These are phyloP conservation scores for Antedon mediterranea DNA, from an alignment of 53 echinoderm and acorn worm genomes.

Conservation along the genomic window DNA sequence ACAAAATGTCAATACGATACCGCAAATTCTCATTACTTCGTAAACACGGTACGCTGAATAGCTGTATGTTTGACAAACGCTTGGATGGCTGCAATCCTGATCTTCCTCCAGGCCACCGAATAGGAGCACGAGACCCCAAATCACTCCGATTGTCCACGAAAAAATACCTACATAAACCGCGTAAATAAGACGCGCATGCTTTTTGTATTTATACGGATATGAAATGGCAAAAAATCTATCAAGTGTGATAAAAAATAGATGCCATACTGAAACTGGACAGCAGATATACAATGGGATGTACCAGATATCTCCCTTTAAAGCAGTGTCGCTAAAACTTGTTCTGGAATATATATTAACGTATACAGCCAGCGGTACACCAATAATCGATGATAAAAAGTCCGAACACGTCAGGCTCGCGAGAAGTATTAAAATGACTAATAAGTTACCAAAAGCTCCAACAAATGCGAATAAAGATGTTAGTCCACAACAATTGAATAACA, in stretches of 20 bases:
- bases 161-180: not conserved
- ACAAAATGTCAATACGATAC: not conserved
- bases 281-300: not conserved
- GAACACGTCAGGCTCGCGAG: not conserved
- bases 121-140: not conserved
- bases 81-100: not conserved
- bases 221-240: not conserved
- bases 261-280: not conserved
- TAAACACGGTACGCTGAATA: not conserved
- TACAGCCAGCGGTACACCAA: not conserved
- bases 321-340: not conserved
- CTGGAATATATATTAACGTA: not conserved
- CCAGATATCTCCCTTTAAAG: not conserved
- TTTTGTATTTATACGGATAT: not conserved
- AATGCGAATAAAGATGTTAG: not conserved
- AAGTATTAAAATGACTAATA: not conserved
- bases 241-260: not conserved
- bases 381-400: not conserved
- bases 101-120: not conserved
- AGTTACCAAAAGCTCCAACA: not conserved
- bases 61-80: not conserved
- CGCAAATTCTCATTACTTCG: not conserved
- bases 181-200: not conserved
- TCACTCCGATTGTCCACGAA: not conserved
- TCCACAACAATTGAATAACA: too few species aligned